Conservation (phyloP, 2,113 vertebrate species). For the Asarcornis scutulata region DNA sequence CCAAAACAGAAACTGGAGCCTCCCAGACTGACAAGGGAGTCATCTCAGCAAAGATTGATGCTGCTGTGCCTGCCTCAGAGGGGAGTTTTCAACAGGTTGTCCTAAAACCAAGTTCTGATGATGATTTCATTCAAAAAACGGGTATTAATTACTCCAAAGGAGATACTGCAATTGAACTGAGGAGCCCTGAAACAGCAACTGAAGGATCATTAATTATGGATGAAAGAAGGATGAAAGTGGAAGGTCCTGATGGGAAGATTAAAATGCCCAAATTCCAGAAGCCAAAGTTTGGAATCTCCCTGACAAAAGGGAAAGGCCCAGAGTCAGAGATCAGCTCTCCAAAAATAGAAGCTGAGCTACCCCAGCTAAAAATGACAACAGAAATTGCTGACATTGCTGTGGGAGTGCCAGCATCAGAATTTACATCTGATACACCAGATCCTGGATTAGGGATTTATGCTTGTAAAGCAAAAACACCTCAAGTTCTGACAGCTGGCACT, state of each 20-base stretch:
- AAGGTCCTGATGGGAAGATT: conserved; percentile 49
- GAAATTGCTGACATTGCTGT: conserved; percentile 5
- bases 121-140: neutral
- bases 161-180: neutral
- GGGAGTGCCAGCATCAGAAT: neutral
- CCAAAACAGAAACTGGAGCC: neutral
- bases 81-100: neutral
- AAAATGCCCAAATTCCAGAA: conserved; percentile 64
- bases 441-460: neutral
- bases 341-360: neutral
- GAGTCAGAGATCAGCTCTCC: conserved; percentile 16
- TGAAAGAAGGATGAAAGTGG: conserved; percentile 27
- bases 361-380: neutral
- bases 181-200: neutral
- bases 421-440: neutral
- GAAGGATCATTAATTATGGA: neutral
- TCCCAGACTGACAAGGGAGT: neutral
- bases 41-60: neutral
- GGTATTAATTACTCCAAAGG: neutral
- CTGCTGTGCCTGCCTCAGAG: neutral
- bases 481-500: neutral
- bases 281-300: conserved; percentile 53
- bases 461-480: neutral
- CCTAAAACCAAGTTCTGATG: neutral
- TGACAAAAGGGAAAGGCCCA: conserved; percentile 28